Evolutionary conservation across 1,140 invertebrate genomes (phyloP).

Genomic region (Drosophila elegans): DNA sequence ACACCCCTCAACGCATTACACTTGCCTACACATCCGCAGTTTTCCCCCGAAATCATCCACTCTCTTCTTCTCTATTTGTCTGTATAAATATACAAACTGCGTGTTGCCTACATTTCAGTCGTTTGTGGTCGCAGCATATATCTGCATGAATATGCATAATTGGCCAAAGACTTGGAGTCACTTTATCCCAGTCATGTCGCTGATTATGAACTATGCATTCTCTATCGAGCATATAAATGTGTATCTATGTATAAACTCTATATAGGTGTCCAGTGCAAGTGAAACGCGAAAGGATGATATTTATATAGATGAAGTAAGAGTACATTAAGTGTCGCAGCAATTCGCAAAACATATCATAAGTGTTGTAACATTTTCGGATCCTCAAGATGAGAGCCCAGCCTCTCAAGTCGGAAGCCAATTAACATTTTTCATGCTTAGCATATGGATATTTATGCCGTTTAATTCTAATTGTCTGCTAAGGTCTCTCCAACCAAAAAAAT

Average conservation of each 20-base stretch:
- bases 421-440: constrained; percentile 60
- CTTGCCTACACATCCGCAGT: constrained; percentile 4
- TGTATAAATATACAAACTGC: constrained; percentile 50
- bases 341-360: constrained; percentile 85
- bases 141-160: constrained; percentile 48
- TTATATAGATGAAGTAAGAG: constrained; percentile 52
- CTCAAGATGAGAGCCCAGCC: constrained; percentile 14
- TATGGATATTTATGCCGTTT: constrained; percentile 47
- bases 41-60: constrained; percentile 6
- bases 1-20: constrained; percentile 22
- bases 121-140: constrained; percentile 40
- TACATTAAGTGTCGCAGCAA: constrained; percentile 83
- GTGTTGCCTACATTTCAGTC: constrained; percentile 44
- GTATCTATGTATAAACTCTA: constrained; percentile 41
- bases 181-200: constrained; percentile 3
- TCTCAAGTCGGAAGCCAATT: constrained; percentile 26
- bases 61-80: constrained; percentile 20
- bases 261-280: constrained; percentile 28
- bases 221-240: constrained; percentile 47
- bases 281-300: constrained; percentile 31
- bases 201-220: constrained; percentile 32
- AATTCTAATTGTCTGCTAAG: constrained; percentile 41
- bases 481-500: constrained; percentile 7
- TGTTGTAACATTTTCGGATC: constrained; percentile 84
- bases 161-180: constrained; percentile 19